A percentile compares a stretch with the other conserved stretches of the same genome.
phyloP scores from a whole-genome alignment of 2,113 vertebrate genomes.

The Phodopus roborovskii region DNA sequence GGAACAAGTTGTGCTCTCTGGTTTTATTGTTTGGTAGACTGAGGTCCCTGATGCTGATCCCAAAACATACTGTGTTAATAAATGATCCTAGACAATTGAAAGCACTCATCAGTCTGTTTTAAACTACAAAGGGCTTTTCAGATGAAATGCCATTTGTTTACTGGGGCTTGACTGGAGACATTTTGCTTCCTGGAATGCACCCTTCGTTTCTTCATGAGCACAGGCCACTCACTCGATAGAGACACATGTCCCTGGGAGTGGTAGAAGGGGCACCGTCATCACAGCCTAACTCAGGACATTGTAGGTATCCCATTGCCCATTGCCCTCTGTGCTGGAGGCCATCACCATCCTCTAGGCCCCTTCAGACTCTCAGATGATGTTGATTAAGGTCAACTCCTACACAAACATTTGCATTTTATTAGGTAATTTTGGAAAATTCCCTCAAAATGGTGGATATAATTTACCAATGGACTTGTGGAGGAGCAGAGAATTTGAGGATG shows the following conservation, averaged over 20 bases:
- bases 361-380: neutral
- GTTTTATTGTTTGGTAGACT: slow-evolving; percentile 62
- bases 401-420: neutral
- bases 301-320: neutral
- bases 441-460: neutral
- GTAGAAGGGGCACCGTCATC: neutral
- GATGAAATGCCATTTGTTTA: slow-evolving; percentile 48
- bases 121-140: slow-evolving; percentile 54
- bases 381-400: neutral
- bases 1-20: slow-evolving; percentile 48
- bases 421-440: slow-evolving; percentile 19
- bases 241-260: neutral
- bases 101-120: slow-evolving; percentile 43
- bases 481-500: neutral
- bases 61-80: slow-evolving; percentile 43
- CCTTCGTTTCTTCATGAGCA: slow-evolving; percentile 52
- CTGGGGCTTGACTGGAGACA: neutral
- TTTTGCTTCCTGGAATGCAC: slow-evolving; percentile 23
- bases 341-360: neutral
- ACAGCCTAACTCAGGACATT: neutral
- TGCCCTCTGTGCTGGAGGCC: neutral
- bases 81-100: slow-evolving; percentile 55
- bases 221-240: slow-evolving; percentile 15
- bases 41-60: slow-evolving; percentile 47
- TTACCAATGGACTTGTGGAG: neutral